Evolutionary conservation across 2,888 invertebrate species (phyloP).

Genomic region (Temnothorax unifasciatus): DNA sequence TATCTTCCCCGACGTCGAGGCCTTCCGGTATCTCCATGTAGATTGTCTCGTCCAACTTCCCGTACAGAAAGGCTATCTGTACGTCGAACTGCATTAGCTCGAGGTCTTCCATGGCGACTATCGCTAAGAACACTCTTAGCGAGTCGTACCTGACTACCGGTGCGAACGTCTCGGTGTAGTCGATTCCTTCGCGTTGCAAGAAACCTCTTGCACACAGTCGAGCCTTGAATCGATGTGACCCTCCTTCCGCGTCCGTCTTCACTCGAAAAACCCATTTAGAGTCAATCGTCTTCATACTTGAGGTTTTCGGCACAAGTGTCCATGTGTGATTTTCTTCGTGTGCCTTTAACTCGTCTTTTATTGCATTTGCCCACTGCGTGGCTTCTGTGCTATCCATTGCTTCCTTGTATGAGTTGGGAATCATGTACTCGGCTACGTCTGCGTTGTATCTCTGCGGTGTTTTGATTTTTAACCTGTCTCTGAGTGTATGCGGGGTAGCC

Average conservation of each 20-base stretch:
- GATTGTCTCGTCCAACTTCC: too few species aligned
- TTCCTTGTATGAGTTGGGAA: background rate
- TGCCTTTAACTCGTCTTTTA: background rate
- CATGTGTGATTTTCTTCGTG: background rate
- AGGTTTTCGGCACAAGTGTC: background rate
- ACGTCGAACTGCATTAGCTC: too few species aligned
- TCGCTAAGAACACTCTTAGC: background rate
- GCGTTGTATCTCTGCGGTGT: background rate
- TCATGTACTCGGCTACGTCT: background rate
- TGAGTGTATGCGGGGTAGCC: too few species aligned
- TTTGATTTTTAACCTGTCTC: background rate
- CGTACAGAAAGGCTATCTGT: too few species aligned
- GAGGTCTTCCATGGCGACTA: background rate
- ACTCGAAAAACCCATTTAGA: background rate
- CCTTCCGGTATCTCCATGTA: too few species aligned
- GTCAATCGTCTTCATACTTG: background rate
- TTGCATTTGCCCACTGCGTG: background rate
- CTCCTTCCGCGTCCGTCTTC: background rate
- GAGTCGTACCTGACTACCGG: conserved; percentile 10
- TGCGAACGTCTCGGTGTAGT: background rate
- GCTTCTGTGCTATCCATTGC: background rate
- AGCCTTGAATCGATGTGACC: background rate
- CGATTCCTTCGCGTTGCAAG: background rate
- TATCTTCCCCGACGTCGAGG: too few species aligned
- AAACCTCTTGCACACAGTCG: background rate